phyloP scores from a whole-genome alignment of 2,888 invertebrate genomes.

The Chrysolina haemoptera region DNA sequence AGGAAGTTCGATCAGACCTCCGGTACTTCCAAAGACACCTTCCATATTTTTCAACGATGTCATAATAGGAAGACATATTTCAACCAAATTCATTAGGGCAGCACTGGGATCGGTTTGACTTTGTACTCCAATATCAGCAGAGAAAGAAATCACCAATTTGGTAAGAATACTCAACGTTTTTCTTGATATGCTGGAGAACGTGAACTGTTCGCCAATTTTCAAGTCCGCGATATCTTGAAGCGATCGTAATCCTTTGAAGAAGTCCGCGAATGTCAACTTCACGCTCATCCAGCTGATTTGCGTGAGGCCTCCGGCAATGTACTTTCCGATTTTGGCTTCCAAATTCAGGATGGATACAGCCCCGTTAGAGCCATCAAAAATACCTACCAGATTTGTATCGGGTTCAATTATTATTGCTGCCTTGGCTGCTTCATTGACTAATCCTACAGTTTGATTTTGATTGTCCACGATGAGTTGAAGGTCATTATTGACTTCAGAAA shows the following conservation, averaged over 20 bases:
- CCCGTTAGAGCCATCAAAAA: too few relatives aligned
- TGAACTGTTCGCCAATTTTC: too few relatives aligned
- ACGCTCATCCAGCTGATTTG: constrained; percentile 41
- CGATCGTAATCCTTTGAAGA: constrained; percentile 37
- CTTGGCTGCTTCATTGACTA: constrained; percentile 44
- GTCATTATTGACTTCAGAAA: constrained; percentile 8
- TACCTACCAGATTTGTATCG: constrained; percentile 38
- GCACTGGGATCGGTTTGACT: too few relatives aligned
- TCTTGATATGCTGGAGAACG: too few relatives aligned
- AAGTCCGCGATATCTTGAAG: too few relatives aligned
- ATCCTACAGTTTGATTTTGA: too few relatives aligned
- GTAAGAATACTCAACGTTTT: too few relatives aligned
- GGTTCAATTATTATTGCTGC: constrained; percentile 50
- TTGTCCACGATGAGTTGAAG: constrained; percentile 42
- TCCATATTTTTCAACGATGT: constrained; percentile 39
- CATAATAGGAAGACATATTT: constrained; percentile 29
- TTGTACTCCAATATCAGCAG: too few relatives aligned
- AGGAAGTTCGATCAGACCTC: too few relatives aligned
- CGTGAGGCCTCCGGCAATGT: too few relatives aligned
- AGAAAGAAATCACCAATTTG: too few relatives aligned
- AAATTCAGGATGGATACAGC: constrained; percentile 47
- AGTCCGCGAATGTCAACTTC: constrained; percentile 41
- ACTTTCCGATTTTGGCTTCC: constrained; percentile 25
- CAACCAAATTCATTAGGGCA: too few relatives aligned
- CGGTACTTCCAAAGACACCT: constrained; percentile 34